Evolutionary conservation across 2,113 vertebrate genomes (phyloP), one percentile per base, ranked within the genome.

Genomic region (Cyrtonyx montezumae): DNA sequence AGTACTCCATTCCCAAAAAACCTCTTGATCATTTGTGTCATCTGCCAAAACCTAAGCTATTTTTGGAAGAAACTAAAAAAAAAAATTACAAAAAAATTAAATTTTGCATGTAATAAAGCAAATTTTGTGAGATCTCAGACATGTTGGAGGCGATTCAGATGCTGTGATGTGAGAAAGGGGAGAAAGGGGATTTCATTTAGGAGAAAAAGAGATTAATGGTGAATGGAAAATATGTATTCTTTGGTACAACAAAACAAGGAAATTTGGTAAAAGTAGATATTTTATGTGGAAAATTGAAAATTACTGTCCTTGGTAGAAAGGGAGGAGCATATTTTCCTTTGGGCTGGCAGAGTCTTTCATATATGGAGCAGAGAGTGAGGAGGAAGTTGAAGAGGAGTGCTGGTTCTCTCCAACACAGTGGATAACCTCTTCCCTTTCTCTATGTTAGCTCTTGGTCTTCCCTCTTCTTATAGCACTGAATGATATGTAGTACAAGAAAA

Each of bases 21-120:
- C 37, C 61, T 81, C 21, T 32, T 15, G 3, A 4, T 63, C 21
- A 19, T 46, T 76, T 76, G 61, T 77, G 17, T 30, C 17, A 69
- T 9, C 14, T 79, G 11, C 6, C 5, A 26, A 82, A 85, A 23
- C 0, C 2, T 42, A 70, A 56, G 17, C 42, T 0, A 1, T 79
- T 40, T 40, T 40, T 40, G 40, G 40, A 40, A 40, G 40, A 12
- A 40, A 40, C 13, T 13, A 40, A 40, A 40, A 40, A 37, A 37
- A 37, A 12, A 40, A 40, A 40, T 40, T 40, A 37, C 37, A 40
- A 40, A 40, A 40, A 12, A 40, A 40, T 13, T 40, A 71, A 67
- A 59, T 55, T 32, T 4, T 25, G 4, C 3, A 40, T 10, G 11
- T 14, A 61, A 3, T 55, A 68, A 59, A 74, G 45, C 46, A 46